These are phyloP conservation scores for Ibidorhyncha struthersii DNA, from an alignment of 2,113 vertebrate species.

Conservation along the genomic window DNA sequence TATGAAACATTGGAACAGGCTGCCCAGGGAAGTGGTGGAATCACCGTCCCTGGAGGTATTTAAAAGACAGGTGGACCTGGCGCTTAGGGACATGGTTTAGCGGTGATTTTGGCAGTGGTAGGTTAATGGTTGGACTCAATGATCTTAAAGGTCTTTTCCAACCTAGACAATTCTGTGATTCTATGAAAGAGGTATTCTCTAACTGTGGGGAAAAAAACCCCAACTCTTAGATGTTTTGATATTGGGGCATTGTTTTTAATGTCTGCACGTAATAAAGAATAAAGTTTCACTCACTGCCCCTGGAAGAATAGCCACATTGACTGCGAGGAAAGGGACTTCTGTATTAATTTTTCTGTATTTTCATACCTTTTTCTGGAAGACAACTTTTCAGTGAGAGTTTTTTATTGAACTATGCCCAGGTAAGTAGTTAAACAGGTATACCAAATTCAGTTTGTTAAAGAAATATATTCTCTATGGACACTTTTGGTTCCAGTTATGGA, in stretches of 20 bases:
- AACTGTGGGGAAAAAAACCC: fast-evolving
- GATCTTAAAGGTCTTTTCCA: too few species aligned
- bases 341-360: not conserved
- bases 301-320: not conserved
- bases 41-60: too few species aligned
- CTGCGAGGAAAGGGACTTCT: not conserved
- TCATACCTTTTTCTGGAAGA: not conserved
- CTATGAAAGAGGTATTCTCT: not conserved
- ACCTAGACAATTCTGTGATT: too few species aligned
- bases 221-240: not conserved
- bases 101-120: too few species aligned
- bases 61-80: too few species aligned
- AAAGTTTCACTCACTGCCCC: not conserved
- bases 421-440: not conserved
- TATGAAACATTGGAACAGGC: too few species aligned
- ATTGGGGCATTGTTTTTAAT: not conserved
- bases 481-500: not conserved
- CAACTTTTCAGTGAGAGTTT: not conserved
- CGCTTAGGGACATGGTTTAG: too few species aligned
- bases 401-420: not conserved
- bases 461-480: not conserved
- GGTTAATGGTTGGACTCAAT: too few species aligned
- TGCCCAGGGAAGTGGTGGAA: too few species aligned
- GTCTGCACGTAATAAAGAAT: not conserved
- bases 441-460: not conserved